A percentile compares a stretch with the other conserved stretches of the same genome.
phyloP scores from a whole-genome alignment of 2,888 invertebrate genomes.

The Tuta absoluta region DNA sequence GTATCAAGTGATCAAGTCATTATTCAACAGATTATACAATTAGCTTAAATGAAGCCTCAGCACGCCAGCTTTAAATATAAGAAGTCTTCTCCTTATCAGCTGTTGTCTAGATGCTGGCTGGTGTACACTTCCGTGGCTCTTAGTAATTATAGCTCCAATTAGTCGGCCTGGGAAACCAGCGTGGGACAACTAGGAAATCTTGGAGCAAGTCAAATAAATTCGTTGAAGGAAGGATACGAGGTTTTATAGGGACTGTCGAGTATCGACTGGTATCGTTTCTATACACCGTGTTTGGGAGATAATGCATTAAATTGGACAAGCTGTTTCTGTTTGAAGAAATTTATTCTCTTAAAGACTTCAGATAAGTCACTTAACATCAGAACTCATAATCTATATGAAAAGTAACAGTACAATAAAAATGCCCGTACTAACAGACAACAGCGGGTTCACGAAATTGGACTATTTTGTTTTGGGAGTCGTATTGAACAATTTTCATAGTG shows the following conservation, averaged over 20 bases:
- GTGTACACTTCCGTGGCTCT: slow-evolving; percentile 30
- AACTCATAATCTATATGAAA: too few relatives aligned
- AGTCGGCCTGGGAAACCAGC: slow-evolving; percentile 37
- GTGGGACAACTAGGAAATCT: slow-evolving; percentile 31
- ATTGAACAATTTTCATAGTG: too few relatives aligned
- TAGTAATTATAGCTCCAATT: slow-evolving; percentile 34
- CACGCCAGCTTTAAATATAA: slow-evolving; percentile 24
- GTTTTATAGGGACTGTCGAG: background rate
- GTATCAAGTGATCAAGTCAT: background rate
- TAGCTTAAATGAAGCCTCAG: slow-evolving; percentile 14
- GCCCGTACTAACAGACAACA: too few relatives aligned
- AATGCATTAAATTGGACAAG: too few relatives aligned
- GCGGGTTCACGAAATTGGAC: too few relatives aligned
- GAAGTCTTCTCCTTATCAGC: slow-evolving; percentile 23
- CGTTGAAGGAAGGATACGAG: background rate
- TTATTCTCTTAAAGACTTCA: too few relatives aligned
- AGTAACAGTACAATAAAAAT: too few relatives aligned
- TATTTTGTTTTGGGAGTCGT: too few relatives aligned
- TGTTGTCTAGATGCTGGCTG: slow-evolving; percentile 4
- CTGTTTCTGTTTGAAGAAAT: too few relatives aligned
- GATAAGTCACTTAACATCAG: too few relatives aligned
- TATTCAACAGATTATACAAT: slow-evolving; percentile 20
- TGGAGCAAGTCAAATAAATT: slow-evolving; percentile 6
- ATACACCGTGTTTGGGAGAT: too few relatives aligned
- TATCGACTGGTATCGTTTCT: too few relatives aligned